Base-by-base conservation (phyloP, 2,113 vertebrate genomes). In the Lethenteron camtschaticum region DNA sequence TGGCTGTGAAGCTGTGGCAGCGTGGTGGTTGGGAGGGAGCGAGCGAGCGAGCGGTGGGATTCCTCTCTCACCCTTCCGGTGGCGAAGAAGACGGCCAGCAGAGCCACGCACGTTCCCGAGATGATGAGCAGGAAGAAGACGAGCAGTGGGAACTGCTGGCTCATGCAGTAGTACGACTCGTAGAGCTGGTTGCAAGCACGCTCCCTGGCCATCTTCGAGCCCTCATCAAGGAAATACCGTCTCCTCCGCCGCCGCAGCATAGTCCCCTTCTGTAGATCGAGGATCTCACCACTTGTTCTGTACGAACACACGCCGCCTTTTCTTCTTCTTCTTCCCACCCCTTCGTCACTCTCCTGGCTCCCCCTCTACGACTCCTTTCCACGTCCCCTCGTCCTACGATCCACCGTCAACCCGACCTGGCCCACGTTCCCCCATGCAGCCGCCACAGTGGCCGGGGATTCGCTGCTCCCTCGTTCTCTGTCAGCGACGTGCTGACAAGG, bases 81-180 rank as follows among this genome's bases (percentile, higher is more conserved):
- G 78, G 87, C 90, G 81, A 95, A 96, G 85, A 96, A 96, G 74
- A 95, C 87, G 73, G 83, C 86, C 69, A 96, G 85, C 73, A 96
- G 82, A 76, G 90, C 88, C 75, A 96, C 79, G 79, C 90, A 96
- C 77, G 90, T 83, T 79, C 89, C 88, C 85, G 95, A 95, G 75
- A 96, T 87, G 80, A 96, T 94, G 76, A 96, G 86, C 75, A 96
- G 86, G 81, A 96, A 80, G 76, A 96, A 96, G 75, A 94, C 87
- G 79, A 95, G 87, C 71, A 95, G 85, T 71, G 90, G 90, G 81
- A 95, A 90, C 85, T 96, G 91, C 82, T 96, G 91, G 89, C 89
- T 96, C 89, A 95, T 89, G 78, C 89, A 85, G 79, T 89, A 88
- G 82, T 96, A 96, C 71, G 90, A 94, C 82, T 95, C 88, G 69